Evolutionary conservation across 2,888 invertebrate species (phyloP).

Genomic region (Antheraea yamamai): DNA sequence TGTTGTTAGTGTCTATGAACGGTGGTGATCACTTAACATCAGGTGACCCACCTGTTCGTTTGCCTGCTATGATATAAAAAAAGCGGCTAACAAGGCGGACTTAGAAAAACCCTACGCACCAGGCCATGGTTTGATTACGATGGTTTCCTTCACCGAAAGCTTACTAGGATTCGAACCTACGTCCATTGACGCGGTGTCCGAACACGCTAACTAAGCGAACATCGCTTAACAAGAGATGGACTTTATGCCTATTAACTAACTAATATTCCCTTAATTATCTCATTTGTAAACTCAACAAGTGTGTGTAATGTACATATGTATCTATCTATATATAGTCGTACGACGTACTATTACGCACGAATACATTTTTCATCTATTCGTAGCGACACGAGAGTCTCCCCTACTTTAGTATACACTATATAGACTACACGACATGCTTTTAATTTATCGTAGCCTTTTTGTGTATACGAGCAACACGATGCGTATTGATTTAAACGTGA

Average conservation of each 20-base stretch:
- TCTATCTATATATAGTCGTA: not conserved
- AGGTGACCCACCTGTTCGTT: too few species aligned
- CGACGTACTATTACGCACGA: constrained; percentile 5
- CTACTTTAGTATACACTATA: not conserved
- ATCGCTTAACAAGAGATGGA: not conserved
- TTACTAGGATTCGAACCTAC: too few species aligned
- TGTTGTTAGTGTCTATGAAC: too few species aligned
- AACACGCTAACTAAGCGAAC: not conserved
- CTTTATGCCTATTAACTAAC: not conserved
- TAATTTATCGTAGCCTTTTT: constrained; percentile 11
- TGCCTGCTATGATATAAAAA: too few species aligned
- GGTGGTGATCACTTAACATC: too few species aligned
- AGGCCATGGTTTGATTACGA: too few species aligned
- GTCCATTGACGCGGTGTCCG: too few species aligned
- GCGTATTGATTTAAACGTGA: too few species aligned
- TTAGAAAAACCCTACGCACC: too few species aligned
- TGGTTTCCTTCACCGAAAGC: too few species aligned
- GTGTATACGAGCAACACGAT: not conserved
- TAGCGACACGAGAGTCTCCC: not conserved
- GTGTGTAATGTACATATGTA: not conserved
- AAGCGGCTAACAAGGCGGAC: too few species aligned
- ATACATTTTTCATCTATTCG: constrained; percentile 14
- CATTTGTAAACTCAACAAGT: not conserved
- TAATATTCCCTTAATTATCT: not conserved
- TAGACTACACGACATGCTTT: not conserved